Base-by-base conservation (phyloP, 2,888 invertebrate species). In the Ecliptopera silaceata region DNA sequence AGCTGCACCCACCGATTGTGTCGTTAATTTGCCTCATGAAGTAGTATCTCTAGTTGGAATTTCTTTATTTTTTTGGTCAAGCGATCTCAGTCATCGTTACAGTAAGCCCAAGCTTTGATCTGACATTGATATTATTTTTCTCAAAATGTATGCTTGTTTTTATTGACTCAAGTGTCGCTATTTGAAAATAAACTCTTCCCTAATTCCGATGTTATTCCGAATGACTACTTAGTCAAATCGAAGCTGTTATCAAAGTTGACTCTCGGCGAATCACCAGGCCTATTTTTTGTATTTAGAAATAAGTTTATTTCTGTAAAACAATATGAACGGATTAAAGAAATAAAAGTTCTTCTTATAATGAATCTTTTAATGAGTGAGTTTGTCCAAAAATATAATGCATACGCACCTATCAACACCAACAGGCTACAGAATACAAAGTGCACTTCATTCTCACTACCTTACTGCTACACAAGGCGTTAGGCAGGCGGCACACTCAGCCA, bases 381-480 rank as follows among this genome's bases (percentile, higher is more conserved):
- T 78, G 81, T 89, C 86, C 86, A 90, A 90, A 89, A 90, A 90
- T 90, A 90, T 86, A 88, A 84, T 82, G 83, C 84, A 68, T 81
- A 79, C 72, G 71, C 61, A 63, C 75, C 82, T 82, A 84, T 84
- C 73, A 85, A 82, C 84, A 82, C 77, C 77, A 83, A 84, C 84
- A 76, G 70, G 77, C 86, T 83, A 86, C 79, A 66, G 71, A 77
- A 70, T 74, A 77, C 79, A 79, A 83, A 85, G 85, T 83, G 84
- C 85, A 84, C 84, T 84, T 84, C 67, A 70, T 61, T 71, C 70
- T 64, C 64, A 68, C 68, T 71, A 71, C 69, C 61, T 64, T 68
- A 72, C 70, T 73, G 74, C 68, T 73, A 71, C 72, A 78, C 73
- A 71, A 70, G 66, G 65, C 69, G 31, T 48, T 18, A 36, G 55